Evolutionary conservation across 2,888 invertebrate species (phyloP).

Genomic region (Ceraclea dissimilis): DNA sequence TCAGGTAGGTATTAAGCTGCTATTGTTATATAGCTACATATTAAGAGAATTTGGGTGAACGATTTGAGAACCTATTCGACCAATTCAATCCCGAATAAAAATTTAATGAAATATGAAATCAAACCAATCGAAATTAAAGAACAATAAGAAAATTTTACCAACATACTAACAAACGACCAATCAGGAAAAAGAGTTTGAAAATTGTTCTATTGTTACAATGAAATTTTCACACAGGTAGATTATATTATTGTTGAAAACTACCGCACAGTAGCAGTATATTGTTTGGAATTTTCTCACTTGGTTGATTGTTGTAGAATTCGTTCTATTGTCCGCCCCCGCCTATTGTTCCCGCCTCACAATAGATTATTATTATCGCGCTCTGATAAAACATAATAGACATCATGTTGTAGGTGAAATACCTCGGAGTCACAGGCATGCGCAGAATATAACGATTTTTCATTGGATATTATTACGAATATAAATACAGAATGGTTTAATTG

Average conservation of each 20-base stretch:
- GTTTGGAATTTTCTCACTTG: background rate
- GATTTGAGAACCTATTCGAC: too few relatives aligned
- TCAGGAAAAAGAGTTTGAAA: background rate
- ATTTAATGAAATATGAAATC: too few relatives aligned
- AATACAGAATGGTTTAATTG: background rate
- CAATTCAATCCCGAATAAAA: too few relatives aligned
- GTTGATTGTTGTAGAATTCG: background rate
- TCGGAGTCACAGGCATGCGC: background rate
- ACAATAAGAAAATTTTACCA: too few relatives aligned
- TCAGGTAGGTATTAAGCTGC: too few relatives aligned
- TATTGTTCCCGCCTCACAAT: constrained; percentile 2
- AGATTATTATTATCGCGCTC: background rate
- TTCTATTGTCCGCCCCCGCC: background rate
- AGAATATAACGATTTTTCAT: constrained; percentile 2
- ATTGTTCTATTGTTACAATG: too few relatives aligned
- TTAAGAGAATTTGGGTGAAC: too few relatives aligned
- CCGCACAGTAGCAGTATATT: too few relatives aligned
- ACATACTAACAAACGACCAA: constrained; percentile 2
- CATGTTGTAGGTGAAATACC: background rate
- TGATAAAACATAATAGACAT: background rate
- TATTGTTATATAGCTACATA: too few relatives aligned
- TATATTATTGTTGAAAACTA: too few relatives aligned
- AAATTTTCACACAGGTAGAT: too few relatives aligned
- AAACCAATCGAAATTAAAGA: too few relatives aligned
- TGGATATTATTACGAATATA: background rate